These are phyloP conservation scores for Rhinoraja longicauda DNA, from an alignment of 2,797 vertebrate genomes.

Conservation along the genomic window DNA sequence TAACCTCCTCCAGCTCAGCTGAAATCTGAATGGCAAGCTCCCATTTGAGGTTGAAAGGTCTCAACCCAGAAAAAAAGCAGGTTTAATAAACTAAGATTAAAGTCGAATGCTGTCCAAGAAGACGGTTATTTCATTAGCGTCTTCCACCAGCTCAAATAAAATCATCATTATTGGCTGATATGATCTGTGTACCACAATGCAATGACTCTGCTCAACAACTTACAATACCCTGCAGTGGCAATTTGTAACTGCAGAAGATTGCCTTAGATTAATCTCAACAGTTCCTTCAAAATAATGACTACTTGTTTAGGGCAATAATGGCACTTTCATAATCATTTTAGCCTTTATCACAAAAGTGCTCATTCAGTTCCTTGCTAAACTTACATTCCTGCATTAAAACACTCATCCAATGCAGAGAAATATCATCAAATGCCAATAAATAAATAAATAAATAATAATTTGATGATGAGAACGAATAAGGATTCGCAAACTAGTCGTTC, in stretches of 20 bases:
- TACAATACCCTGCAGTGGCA: background rate
- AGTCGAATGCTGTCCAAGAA: constrained; percentile 18
- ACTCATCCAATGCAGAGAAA: background rate
- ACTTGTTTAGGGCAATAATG: background rate
- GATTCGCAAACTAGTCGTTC: no score
- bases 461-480: no score
- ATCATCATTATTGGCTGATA: constrained; percentile 29
- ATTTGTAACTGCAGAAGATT: background rate
- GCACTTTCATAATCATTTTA: background rate
- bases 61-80: constrained; percentile 21
- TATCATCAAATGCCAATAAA: background rate
- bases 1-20: background rate
- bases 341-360: background rate
- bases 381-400: background rate
- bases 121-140: constrained; percentile 31
- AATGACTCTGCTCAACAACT: constrained; percentile 46
- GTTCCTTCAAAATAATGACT: background rate
- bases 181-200: constrained; percentile 50
- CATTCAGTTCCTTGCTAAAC: constrained; percentile 19
- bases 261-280: background rate
- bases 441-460: background rate
- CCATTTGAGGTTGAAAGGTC: constrained; percentile 35
- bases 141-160: background rate
- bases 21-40: background rate
- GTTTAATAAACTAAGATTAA: constrained; percentile 17